Base-by-base conservation (phyloP, 2,888 invertebrate genomes). In the Callimorpha dominula region DNA sequence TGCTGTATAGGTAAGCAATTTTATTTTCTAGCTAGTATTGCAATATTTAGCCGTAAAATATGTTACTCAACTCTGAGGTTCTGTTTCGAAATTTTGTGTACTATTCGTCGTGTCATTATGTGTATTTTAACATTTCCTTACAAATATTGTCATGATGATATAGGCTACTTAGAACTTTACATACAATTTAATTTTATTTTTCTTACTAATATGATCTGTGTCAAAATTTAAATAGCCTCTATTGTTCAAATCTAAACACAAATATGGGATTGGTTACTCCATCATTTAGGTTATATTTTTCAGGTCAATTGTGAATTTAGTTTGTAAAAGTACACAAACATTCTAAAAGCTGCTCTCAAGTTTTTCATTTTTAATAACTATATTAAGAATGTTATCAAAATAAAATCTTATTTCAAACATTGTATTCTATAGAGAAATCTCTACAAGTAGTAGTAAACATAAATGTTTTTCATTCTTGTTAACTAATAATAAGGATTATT, bases 1-100 rank as follows among this genome's bases (percentile, higher is more conserved):
- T 97, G 97, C 90, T 96, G 97, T 87, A 91, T 97, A 89, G 97
- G 97, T 97, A 80, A 82, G 91, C 90, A 60, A 65, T 66, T 73
- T 72, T 71, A 74, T 54, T 77, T 77, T 71, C 70, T 66, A 66
- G 68, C 77, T 78, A 72, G 70, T 65, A 71, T 79, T 78, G 46
- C 77, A 72, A 71, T 71, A 78, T 83, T 79, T 79, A 85, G 82
- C 86, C 87, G 86, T 87, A 83, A 84, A 79, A 85, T 86, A 82
- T 82, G 81, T 87, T 84, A 84, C 85, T 68, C 78, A 85, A 86
- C 78, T 69, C 31, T 66, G 68, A 76, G 75, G 74, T 69, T 85
- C 67, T 74, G 63, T 82, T 82, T 84, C 83, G 84, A 84, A 86
- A 86, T 70, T 69, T 64, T 74, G 72, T 77, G 76, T 80, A 74